phyloP scores from a whole-genome alignment of 2,888 invertebrate genomes.

The Melieria omissa region DNA sequence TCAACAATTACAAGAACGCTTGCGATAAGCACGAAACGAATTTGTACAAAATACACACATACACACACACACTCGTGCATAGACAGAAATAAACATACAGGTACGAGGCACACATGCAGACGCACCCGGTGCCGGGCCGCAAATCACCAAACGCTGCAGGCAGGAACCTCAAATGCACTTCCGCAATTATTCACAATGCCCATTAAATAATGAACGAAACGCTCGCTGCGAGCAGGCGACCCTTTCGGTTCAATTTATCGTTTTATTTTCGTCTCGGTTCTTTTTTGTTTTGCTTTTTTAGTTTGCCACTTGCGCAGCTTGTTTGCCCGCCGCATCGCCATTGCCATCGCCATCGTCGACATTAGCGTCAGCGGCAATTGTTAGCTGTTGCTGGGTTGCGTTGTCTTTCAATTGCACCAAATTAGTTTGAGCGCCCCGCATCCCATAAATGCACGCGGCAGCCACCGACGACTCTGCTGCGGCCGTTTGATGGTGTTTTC shows the following conservation, averaged over 20 bases:
- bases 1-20: slow-evolving; percentile 56
- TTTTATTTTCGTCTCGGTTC: slow-evolving; percentile 23
- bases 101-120: slow-evolving; percentile 1
- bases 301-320: neutral
- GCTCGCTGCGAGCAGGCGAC: slow-evolving; percentile 10
- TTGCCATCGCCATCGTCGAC: slow-evolving; percentile 7
- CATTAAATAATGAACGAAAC: slow-evolving; percentile 48
- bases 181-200: slow-evolving; percentile 58
- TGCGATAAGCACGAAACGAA: slow-evolving; percentile 28
- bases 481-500: no score
- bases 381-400: neutral
- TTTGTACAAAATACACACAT: neutral
- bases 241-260: slow-evolving; percentile 7
- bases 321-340: slow-evolving; percentile 11
- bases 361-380: neutral
- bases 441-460: neutral
- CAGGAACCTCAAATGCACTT: slow-evolving; percentile 51
- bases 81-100: slow-evolving; percentile 2
- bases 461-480: no score
- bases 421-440: slow-evolving; percentile 21
- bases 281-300: slow-evolving; percentile 9
- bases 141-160: slow-evolving; percentile 12
- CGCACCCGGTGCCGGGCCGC: neutral
- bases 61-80: neutral
- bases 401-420: slow-evolving; percentile 18